Evolutionary conservation across 2,797 vertebrate species (phyloP), one percentile per base, ranked within the genome.

Genomic region (Pangasius djambal): DNA sequence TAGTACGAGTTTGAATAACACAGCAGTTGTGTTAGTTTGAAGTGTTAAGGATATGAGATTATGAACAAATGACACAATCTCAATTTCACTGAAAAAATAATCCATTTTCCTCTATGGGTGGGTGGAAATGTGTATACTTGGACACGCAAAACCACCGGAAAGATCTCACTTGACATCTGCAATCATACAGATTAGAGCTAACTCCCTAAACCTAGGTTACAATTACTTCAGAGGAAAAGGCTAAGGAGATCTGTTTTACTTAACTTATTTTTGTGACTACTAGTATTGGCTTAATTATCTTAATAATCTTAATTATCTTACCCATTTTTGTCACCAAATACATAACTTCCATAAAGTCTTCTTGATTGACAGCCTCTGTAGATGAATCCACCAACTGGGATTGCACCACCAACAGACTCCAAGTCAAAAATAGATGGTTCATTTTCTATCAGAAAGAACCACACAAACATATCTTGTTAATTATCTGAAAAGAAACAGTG

Each of bases 361-460:
- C 99, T 97, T 0, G 98, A 99, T 91, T 99, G 99, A 93, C 99
- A 99, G 89, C 98, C 99, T 92, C 98, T 97, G 92, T 99, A 99
- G 94, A 99, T 96, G 93, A 99, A 99, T 87, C 98, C 98, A 59
- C 99, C 98, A 63, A 99, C 97, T 89, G 98, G 96, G 65, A 96
- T 95, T 16, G 97, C 97, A 34, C 96, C 98, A 92, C 97, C 98
- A 88, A 96, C 97, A 65, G 97, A 97, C 91, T 98, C 98, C 94
- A 99, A 96, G 95, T 99, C 98, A 93, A 98, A 96, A 92, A 98
- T 96, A 3, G 99, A 98, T 18, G 97, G 96, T 92, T 99, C 98
- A 65, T 97, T 98, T 97, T 99, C 99, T 99, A 91, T 57, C 28
- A 95, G 88, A 86, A 82, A 92, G 1, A 89, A n/a, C 28, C 81